These are phyloP conservation scores for Astur gentilis DNA, from an alignment of 2,113 vertebrate species.

Conservation along the genomic window DNA sequence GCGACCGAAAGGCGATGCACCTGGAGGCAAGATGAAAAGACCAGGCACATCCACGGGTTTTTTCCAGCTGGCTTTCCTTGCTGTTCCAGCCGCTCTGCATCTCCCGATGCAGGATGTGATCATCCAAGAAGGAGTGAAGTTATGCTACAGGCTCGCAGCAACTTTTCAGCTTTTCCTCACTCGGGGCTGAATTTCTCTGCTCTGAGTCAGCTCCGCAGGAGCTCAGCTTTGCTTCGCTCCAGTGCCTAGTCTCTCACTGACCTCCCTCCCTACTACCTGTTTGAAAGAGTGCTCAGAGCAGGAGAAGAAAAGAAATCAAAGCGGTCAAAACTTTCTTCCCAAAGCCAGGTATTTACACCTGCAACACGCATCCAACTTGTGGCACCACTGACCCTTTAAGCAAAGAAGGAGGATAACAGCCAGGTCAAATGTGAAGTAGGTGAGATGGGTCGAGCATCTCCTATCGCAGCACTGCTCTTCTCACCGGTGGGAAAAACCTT, in stretches of 20 bases:
- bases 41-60: fast-evolving
- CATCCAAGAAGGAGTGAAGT: neutral
- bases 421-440: neutral
- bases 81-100: neutral
- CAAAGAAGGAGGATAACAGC: neutral
- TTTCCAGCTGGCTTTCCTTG: neutral
- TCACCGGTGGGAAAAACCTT: neutral
- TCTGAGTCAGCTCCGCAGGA: neutral
- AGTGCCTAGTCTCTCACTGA: neutral
- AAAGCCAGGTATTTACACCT: neutral
- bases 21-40: neutral
- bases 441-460: neutral
- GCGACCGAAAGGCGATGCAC: neutral
- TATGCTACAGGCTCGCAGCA: neutral
- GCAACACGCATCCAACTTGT: neutral
- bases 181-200: neutral
- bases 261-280: neutral
- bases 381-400: neutral
- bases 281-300: neutral
- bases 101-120: neutral
- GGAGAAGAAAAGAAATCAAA: neutral
- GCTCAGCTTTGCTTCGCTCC: neutral
- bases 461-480: neutral
- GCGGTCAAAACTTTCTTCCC: neutral
- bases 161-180: neutral